Evolutionary conservation across 2,888 invertebrate genomes (phyloP), one percentile per base, ranked within the genome.

Genomic region (Drosophila prostipennis): DNA sequence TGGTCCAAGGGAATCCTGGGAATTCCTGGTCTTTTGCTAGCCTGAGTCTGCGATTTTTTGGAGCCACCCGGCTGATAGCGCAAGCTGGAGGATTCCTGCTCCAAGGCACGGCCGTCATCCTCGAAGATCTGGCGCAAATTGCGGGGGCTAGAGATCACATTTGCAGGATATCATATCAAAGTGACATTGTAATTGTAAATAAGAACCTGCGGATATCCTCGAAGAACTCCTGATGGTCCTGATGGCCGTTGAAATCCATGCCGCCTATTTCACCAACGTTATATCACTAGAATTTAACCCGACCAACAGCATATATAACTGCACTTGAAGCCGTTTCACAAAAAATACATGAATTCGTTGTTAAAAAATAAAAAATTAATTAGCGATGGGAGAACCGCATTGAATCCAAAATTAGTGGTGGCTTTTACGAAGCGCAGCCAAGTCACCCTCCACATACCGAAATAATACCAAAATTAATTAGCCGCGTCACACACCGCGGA

Each of bases 51-150:
- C 3, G 16, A 6, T 29, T 53, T 53, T 16, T n/a, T 14, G 16
- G 40, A 16, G 29, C 8, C 10, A 6, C 29, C 53, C 6, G 54
- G 54, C 4, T 55, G 55, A 8, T 55, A 55, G 6, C 55, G 55
- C 45, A 55, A 29, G 5, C 46, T 55, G 11, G 34, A 14, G 10
- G 45, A 34, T 45, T 55, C 55, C 14, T 23, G n/a, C 55, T 34
- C 23, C 34, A 55, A 3, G 0, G 55, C 34, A 11, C 46, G 45
- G 14, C 19, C n/a, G 23, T 55, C 55, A 14, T 55, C 55, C 55
- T 55, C 55, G 23, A 55, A 55, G 13, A 55, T 55, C 55, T 55
- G 55, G 2, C 39, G 45, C 45, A 55, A 13, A 14, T 55, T 55
- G 1, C 45, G 42, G 2, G 55, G 34, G 36, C 51, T 34, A 26